A percentile compares a stretch with the other conserved stretches of the same genome.
Evolutionary conservation across 2,797 vertebrate genomes (phyloP).

Genomic region (Aeoliscus strigatus): DNA sequence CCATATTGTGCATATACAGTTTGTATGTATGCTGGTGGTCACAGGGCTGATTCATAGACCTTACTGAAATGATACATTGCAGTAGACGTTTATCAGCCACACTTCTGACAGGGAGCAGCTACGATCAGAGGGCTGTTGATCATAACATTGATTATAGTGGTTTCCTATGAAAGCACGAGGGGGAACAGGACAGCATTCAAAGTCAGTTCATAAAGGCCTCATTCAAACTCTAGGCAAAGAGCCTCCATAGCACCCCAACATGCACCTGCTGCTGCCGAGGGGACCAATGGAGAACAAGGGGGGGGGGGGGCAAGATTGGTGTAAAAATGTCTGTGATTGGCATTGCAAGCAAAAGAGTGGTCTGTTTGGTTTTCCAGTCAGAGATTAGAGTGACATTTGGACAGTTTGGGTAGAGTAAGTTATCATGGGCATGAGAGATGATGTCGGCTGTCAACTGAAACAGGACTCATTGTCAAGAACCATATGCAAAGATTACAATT

Average conservation of each 20-base stretch:
- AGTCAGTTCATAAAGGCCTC: conserved; percentile 66
- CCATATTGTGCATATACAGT: no score
- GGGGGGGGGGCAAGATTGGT: no score
- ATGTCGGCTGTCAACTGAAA: conserved; percentile 21
- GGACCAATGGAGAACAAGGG: conserved; percentile 44
- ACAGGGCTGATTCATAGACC: conserved; percentile 38
- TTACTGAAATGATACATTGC: conserved; percentile 56
- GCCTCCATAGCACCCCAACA: conserved; percentile 38
- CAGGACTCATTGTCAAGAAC: background rate
- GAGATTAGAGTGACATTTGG: conserved; percentile 25
- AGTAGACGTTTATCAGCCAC: conserved; percentile 33
- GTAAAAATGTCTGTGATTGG: conserved; percentile 27
- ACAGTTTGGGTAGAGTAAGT: conserved; percentile 23
- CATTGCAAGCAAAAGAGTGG: conserved; percentile 28
- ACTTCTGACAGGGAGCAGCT: conserved; percentile 26
- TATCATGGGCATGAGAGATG: conserved; percentile 13
- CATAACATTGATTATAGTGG: conserved; percentile 69
- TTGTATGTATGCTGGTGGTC: no score
- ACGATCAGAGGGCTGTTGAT: conserved; percentile 63
- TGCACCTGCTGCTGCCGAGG: conserved; percentile 62
- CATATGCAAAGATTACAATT: conserved; percentile 8
- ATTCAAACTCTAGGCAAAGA: conserved; percentile 64
- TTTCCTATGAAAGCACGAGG: conserved; percentile 54
- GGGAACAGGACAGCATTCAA: conserved; percentile 66
- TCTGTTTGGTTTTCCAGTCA: conserved; percentile 30